These are phyloP conservation scores for Germaria angustata DNA, from an alignment of 2,888 invertebrate genomes.

Conservation along the genomic window DNA sequence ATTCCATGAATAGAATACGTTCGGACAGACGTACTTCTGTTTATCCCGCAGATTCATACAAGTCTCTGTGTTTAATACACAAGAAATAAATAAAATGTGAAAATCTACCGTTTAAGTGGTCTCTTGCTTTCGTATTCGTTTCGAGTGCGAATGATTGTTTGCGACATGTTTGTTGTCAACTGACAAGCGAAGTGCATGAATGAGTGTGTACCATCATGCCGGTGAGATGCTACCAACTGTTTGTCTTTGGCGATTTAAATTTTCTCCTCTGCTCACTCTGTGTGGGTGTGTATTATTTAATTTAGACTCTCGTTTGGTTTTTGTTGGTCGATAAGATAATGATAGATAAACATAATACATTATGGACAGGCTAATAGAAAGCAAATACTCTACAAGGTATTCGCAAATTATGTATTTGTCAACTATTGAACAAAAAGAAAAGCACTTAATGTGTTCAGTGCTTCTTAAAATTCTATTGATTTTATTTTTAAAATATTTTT, in stretches of 20 bases:
- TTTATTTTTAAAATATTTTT: not conserved
- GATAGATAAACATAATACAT: too few species aligned
- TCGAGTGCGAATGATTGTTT: conserved; percentile 7
- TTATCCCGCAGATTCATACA: not conserved
- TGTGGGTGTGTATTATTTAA: not conserved
- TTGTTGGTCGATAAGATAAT: too few species aligned
- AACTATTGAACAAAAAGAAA: not conserved
- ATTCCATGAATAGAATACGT: not conserved
- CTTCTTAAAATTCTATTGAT: not conserved
- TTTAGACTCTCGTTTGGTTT: too few species aligned
- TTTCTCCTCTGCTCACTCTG: not conserved
- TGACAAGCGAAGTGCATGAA: not conserved
- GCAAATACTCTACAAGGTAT: not conserved
- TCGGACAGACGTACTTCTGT: not conserved
- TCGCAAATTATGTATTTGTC: not conserved
- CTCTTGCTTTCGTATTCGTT: not conserved
- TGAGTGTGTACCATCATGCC: not conserved
- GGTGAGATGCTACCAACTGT: not conserved
- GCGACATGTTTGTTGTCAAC: conserved; percentile 36
- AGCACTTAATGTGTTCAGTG: not conserved
- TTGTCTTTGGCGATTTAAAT: not conserved
- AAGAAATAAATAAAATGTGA: not conserved
- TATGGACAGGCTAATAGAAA: too few species aligned
- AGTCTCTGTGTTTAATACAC: not conserved
- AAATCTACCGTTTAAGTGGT: conserved; percentile 22